Conservation (phyloP, 2,888 invertebrate genomes). For the Lysandra coridon region DNA sequence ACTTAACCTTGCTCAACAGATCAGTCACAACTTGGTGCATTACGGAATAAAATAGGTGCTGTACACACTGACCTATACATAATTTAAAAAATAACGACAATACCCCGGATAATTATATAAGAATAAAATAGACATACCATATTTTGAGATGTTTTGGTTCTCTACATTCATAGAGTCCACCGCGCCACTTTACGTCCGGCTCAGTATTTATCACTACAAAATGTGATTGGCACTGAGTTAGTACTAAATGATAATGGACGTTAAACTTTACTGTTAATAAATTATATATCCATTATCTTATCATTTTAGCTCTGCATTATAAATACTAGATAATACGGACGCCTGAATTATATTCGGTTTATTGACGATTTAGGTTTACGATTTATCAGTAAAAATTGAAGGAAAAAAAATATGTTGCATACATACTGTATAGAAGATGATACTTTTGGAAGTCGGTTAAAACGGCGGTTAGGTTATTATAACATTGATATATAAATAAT, state of each 20-base stretch:
- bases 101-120: neutral
- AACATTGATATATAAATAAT: too few relatives aligned
- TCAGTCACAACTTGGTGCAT: neutral
- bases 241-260: conserved; percentile 22
- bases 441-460: too few relatives aligned
- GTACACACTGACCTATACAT: neutral
- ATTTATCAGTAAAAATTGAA: neutral
- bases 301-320: conserved; percentile 20
- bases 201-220: neutral
- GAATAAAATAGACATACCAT: conserved; percentile 12
- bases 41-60: too few relatives aligned
- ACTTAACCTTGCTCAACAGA: neutral
- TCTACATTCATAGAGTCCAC: neutral
- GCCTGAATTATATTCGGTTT: conserved; percentile 4
- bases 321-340: conserved; percentile 23
- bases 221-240: conserved; percentile 21
- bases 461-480: too few relatives aligned
- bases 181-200: neutral
- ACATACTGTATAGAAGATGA: too few relatives aligned
- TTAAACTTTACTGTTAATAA: neutral
- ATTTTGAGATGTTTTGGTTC: neutral
- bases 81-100: neutral
- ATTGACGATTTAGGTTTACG: neutral
- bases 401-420: neutral
- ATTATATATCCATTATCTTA: conserved; percentile 27